phyloP scores from a whole-genome alignment of 2,888 invertebrate genomes.

The Scaptomyza caliginosa region DNA sequence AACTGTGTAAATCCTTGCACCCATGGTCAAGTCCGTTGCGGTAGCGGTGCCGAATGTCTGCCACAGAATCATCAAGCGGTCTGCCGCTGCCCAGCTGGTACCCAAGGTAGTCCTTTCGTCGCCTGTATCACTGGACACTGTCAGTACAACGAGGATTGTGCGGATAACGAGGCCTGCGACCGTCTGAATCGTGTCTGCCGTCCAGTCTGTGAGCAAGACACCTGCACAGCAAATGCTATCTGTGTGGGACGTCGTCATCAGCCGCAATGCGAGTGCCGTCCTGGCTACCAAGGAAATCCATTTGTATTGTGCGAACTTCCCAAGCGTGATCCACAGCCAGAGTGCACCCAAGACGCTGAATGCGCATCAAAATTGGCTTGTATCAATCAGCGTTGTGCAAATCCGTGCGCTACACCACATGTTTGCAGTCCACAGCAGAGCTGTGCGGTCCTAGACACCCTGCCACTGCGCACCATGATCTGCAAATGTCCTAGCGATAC shows the following conservation, averaged over 20 bases:
- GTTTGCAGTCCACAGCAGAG: slow-evolving; percentile 91
- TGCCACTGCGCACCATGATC: slow-evolving; percentile 92
- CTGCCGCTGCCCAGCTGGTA: slow-evolving; percentile 93
- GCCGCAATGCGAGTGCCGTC: slow-evolving; percentile 90
- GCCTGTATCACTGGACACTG: slow-evolving; percentile 93
- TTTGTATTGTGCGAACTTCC: slow-evolving; percentile 88
- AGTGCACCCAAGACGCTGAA: slow-evolving; percentile 91
- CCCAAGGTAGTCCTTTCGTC: slow-evolving; percentile 92
- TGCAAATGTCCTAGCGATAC: slow-evolving; percentile 94
- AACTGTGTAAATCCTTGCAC: slow-evolving; percentile 92
- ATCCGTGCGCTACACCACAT: slow-evolving; percentile 90
- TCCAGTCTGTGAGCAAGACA: slow-evolving; percentile 92
- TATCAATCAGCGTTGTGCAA: slow-evolving; percentile 89
- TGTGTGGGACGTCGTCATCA: slow-evolving; percentile 91
- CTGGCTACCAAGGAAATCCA: slow-evolving; percentile 91
- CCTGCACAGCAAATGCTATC: slow-evolving; percentile 91
- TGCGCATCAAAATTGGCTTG: slow-evolving; percentile 91
- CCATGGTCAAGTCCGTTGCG: slow-evolving; percentile 88
- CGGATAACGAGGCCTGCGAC: slow-evolving; percentile 93
- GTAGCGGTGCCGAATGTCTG: slow-evolving; percentile 91
- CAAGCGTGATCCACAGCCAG: slow-evolving; percentile 84
- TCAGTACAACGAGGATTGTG: slow-evolving; percentile 95
- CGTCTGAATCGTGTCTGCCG: slow-evolving; percentile 92
- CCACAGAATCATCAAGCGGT: slow-evolving; percentile 91
- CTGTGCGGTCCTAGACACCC: slow-evolving; percentile 91